Percentiles rank a stretch among this genome's conserved stretches.
phyloP scores from a whole-genome alignment of 2,797 vertebrate species.

The Dendrocincla fuliginosa region DNA sequence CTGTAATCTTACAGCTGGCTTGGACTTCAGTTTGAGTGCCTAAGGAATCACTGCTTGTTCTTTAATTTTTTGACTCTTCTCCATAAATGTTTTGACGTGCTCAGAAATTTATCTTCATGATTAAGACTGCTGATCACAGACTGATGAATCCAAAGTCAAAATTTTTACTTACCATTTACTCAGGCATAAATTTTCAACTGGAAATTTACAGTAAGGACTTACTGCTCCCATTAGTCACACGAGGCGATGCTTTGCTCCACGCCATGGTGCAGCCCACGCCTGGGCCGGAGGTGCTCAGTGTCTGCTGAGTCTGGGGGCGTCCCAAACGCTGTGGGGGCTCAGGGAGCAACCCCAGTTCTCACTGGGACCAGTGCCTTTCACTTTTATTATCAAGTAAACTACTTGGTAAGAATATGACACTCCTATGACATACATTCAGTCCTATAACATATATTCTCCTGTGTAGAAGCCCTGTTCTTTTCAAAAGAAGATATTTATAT shows the following conservation, averaged over 20 bases:
- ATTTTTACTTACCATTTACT: background rate
- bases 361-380: background rate
- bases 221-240: rapidly evolving
- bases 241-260: rapidly evolving
- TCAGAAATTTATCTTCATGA: constrained; percentile 26
- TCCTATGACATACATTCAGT: background rate
- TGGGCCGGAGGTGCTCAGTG: background rate
- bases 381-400: rapidly evolving
- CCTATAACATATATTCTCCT: background rate
- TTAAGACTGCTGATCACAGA: background rate
- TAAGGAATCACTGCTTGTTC: background rate
- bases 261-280: rapidly evolving
- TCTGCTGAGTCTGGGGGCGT: rapidly evolving
- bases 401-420: background rate
- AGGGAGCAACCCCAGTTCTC: background rate
- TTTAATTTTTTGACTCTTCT: constrained; percentile 44
- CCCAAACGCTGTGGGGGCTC: rapidly evolving
- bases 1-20: background rate
- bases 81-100: constrained; percentile 53
- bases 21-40: background rate
- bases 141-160: background rate
- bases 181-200: background rate
- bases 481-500: background rate
- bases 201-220: background rate
- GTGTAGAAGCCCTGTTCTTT: background rate